Percentiles rank a stretch among this genome's conserved stretches.
These are phyloP conservation scores for Ceratina calcarata DNA, from an alignment of 1,140 invertebrate genomes.

Conservation along the genomic window DNA sequence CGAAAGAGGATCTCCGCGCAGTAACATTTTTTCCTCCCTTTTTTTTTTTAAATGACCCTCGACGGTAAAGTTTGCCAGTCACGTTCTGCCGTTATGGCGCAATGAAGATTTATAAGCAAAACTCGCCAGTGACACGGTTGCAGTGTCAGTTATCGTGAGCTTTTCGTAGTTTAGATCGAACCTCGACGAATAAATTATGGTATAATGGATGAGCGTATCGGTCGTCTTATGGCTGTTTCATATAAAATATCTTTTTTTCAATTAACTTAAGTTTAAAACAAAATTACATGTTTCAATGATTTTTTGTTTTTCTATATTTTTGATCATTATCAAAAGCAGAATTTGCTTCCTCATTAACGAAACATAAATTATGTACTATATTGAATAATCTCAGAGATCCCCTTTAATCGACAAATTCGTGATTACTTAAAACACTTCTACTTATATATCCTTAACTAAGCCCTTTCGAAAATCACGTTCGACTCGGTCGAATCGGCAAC, in stretches of 20 bases:
- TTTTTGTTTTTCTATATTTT: no score
- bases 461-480: slow-evolving; percentile 87
- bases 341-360: neutral
- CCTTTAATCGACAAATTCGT: neutral
- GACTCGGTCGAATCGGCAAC: slow-evolving; percentile 97
- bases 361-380: neutral
- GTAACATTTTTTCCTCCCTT: neutral
- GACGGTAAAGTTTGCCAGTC: slow-evolving; percentile 51
- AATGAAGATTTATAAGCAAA: slow-evolving; percentile 59
- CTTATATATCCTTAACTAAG: slow-evolving; percentile 79
- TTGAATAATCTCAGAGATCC: neutral
- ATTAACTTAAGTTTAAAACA: no score
- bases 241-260: no score
- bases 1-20: slow-evolving; percentile 28
- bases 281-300: no score
- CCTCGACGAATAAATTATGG: neutral
- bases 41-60: neutral
- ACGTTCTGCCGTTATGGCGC: slow-evolving; percentile 37
- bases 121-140: slow-evolving; percentile 16
- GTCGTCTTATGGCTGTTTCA: no score
- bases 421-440: slow-evolving; percentile 4
- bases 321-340: neutral
- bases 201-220: no score
- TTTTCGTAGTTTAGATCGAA: neutral
- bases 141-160: neutral